Conservation (phyloP, 2,888 invertebrate species). For the Ommatoiulus sabulosus region DNA sequence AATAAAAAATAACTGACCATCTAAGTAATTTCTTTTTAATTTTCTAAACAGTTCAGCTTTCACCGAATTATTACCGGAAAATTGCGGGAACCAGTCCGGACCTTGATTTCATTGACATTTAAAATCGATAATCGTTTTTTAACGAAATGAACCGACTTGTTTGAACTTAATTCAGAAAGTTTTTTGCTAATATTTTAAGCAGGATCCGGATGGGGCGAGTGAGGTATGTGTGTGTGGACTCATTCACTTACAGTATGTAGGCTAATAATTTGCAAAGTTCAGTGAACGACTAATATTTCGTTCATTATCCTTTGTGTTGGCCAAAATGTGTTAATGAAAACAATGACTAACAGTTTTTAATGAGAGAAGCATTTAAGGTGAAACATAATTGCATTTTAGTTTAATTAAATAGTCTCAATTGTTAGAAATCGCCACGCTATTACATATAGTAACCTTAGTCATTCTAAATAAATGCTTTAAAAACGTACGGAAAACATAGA, state of each 20-base stretch:
- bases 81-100: neutral
- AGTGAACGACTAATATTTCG: conserved; percentile 24
- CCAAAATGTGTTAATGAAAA: conserved; percentile 22
- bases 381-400: no score
- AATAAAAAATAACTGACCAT: neutral
- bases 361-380: neutral
- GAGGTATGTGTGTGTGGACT: neutral
- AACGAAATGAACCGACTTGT: neutral
- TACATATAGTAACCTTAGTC: neutral
- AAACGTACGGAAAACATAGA: neutral
- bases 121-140: neutral
- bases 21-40: neutral
- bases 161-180: neutral
- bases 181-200: neutral
- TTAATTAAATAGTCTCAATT: no score
- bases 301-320: neutral
- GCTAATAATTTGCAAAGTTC: conserved; percentile 28
- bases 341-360: conserved; percentile 13
- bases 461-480: neutral
- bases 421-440: no score
- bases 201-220: neutral
- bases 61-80: neutral
- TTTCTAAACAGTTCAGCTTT: neutral
- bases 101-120: neutral
- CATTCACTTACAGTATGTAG: conserved; percentile 2